A percentile compares a stretch with the other conserved stretches of the same genome.
phyloP scores from a whole-genome alignment of 2,888 invertebrate species.

The Thysanoteuthis rhombus region DNA sequence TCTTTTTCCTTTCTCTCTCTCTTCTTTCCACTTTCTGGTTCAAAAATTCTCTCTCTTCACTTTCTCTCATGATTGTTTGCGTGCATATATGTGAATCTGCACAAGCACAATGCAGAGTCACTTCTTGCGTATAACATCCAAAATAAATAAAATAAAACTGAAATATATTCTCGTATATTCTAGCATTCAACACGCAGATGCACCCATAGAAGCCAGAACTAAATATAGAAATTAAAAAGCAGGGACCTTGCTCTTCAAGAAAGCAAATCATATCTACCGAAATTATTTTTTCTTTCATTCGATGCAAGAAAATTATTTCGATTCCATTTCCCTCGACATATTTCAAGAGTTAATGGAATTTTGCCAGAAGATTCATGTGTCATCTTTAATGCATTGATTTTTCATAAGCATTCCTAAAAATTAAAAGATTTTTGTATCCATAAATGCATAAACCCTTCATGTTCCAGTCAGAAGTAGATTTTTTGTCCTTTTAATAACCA shows the following conservation, averaged over 20 bases:
- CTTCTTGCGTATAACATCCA: no score
- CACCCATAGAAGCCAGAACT: background rate
- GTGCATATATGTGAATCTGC: no score
- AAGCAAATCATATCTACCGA: background rate
- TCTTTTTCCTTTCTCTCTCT: no score
- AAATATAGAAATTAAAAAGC: background rate
- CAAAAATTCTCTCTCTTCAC: no score
- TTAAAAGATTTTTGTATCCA: background rate
- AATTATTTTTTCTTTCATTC: background rate
- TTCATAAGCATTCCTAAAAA: background rate
- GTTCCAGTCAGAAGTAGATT: background rate
- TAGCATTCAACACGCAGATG: background rate
- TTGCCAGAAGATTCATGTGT: background rate
- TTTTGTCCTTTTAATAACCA: no score
- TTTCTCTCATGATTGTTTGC: no score
- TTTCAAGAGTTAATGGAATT: background rate
- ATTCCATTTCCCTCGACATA: background rate
- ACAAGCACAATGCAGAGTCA: no score
- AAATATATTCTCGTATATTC: background rate
- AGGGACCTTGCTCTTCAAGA: background rate
- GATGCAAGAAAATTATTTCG: background rate
- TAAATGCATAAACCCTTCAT: background rate
- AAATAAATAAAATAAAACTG: no score
- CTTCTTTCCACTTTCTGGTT: no score
- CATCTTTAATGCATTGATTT: background rate